Conservation (phyloP, 1,140 invertebrate species). For the honey bee (Apis mellifera) region DNA sequence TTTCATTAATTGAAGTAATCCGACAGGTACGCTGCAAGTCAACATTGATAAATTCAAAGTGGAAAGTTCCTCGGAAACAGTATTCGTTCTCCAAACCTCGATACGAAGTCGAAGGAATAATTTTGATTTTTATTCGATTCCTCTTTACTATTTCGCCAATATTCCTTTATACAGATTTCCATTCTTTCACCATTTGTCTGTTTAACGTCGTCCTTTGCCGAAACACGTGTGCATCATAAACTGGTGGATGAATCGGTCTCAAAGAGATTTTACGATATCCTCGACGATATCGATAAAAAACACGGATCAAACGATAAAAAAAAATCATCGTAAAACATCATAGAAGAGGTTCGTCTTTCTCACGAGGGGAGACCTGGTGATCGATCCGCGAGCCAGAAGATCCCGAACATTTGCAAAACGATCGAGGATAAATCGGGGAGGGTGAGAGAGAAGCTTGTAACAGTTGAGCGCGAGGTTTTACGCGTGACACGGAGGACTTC, state of each 20-base stretch:
- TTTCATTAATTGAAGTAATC: background rate
- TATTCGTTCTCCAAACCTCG: background rate
- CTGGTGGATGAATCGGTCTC: background rate
- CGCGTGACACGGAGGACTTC: slow-evolving; percentile 40
- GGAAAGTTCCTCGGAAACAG: background rate
- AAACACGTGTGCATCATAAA: background rate
- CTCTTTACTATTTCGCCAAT: too few species aligned
- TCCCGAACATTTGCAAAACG: slow-evolving; percentile 15
- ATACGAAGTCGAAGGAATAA: background rate
- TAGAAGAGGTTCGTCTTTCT: background rate
- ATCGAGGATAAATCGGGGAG: background rate
- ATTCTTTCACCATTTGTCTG: background rate
- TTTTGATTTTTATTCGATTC: background rate
- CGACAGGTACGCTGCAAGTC: background rate
- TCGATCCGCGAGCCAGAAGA: too few species aligned
- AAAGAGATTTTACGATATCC: background rate
- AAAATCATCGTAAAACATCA: slow-evolving; percentile 20
- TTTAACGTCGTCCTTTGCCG: background rate
- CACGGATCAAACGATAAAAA: background rate
- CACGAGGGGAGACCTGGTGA: background rate
- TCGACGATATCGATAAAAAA: background rate
- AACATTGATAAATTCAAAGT: background rate
- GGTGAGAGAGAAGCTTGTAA: background rate
- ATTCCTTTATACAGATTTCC: too few species aligned
- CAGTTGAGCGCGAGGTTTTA: slow-evolving; percentile 47